Percentiles rank a stretch among this genome's conserved stretches.
Conservation (phyloP, 1,140 invertebrate species). For the Lanistes nyassanus region DNA sequence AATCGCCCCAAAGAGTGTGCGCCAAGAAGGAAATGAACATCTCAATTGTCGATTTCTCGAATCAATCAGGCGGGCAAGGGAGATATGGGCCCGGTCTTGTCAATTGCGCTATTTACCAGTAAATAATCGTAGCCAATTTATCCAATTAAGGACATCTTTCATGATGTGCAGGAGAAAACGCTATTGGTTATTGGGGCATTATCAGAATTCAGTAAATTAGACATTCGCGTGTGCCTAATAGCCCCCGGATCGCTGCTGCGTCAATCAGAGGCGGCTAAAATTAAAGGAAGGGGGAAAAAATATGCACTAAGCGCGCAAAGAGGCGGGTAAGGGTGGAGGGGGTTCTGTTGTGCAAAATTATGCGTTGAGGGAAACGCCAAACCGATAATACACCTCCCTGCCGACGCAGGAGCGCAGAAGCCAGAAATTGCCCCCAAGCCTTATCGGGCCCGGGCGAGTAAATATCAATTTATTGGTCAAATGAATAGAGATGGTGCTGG, state of each 20-base stretch:
- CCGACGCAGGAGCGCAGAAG: background rate
- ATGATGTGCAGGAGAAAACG: constrained; percentile 15
- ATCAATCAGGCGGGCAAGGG: constrained; percentile 14
- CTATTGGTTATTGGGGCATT: constrained; percentile 27
- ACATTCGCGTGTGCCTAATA: constrained; percentile 29
- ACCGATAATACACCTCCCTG: constrained; percentile 20
- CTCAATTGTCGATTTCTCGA: constrained; percentile 1
- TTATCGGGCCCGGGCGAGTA: constrained; percentile 17
- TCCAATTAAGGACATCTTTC: constrained; percentile 24
- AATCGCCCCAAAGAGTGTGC: background rate
- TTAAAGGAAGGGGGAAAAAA: background rate
- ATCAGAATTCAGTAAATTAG: constrained; percentile 22
- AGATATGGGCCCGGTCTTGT: constrained; percentile 17
- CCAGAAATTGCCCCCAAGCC: constrained; percentile 12
- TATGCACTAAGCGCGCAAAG: no score
- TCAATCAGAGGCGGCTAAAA: constrained; percentile 8
- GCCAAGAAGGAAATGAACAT: constrained; percentile 19
- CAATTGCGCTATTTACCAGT: constrained; percentile 22
- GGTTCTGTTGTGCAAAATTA: constrained; percentile 25
- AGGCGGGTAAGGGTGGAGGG: background rate
- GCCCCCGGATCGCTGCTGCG: constrained; percentile 21
- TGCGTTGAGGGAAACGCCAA: constrained; percentile 22
- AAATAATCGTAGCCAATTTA: constrained; percentile 23
- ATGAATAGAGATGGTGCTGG: constrained; percentile 15
- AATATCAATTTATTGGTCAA: constrained; percentile 29